A percentile compares a stretch with the other conserved stretches of the same genome.
Evolutionary conservation across 1,140 invertebrate genomes (phyloP).

Genomic region (Leptinotarsa defecta): DNA sequence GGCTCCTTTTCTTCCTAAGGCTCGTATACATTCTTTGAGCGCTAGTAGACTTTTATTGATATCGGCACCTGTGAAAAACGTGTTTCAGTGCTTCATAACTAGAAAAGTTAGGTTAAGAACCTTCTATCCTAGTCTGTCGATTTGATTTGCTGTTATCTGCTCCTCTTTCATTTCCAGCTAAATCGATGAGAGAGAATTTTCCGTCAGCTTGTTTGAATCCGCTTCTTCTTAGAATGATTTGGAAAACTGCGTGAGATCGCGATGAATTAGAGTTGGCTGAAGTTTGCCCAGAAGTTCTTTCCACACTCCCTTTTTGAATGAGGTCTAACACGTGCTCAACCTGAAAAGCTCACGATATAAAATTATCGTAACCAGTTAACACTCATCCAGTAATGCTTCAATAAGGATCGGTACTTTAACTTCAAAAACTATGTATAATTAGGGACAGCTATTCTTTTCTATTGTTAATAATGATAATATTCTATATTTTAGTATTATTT

Average conservation of each 20-base stretch:
- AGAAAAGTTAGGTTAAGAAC: not conserved
- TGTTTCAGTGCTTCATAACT: no score
- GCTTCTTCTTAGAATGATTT: slow-evolving; percentile 74
- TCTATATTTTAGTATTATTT: no score
- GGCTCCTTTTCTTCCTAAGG: slow-evolving; percentile 89
- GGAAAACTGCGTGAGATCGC: slow-evolving; percentile 92
- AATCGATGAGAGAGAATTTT: slow-evolving; percentile 98
- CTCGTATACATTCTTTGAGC: slow-evolving; percentile 97
- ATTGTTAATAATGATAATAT: no score
- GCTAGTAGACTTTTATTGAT: slow-evolving; percentile 98
- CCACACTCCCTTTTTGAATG: slow-evolving; percentile 80
- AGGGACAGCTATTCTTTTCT: no score
- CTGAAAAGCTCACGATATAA: not conserved
- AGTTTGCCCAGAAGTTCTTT: slow-evolving; percentile 88
- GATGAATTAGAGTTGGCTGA: slow-evolving; percentile 94
- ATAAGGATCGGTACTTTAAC: no score
- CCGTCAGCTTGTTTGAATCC: slow-evolving; percentile 78
- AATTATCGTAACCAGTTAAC: no score
- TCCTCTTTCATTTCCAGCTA: slow-evolving; percentile 97
- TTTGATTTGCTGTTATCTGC: slow-evolving; percentile 97
- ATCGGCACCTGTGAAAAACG: slow-evolving; percentile 72
- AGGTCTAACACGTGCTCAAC: slow-evolving; percentile 87
- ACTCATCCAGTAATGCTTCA: no score
- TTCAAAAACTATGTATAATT: no score
- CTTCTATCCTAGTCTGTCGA: slow-evolving; percentile 95